Evolutionary conservation across 1,140 invertebrate genomes (phyloP), one percentile per base, ranked within the genome.

Genomic region (Lysiphlebus fabarum): DNA sequence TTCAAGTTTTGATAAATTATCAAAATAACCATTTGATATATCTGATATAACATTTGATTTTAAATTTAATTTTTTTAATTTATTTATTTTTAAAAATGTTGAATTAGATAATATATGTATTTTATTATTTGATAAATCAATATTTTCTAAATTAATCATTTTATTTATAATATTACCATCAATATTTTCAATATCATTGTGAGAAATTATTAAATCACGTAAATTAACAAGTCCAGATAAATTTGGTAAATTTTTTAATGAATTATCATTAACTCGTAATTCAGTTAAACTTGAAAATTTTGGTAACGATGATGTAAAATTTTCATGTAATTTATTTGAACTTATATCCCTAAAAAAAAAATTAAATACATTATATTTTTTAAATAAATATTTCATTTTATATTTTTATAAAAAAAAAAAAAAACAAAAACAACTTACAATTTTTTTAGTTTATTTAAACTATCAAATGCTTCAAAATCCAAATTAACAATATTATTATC

Each of bases 41-140:
- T 76, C 72, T 56, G 79, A 78, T 58, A 95, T 87, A 56, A 84
- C 82, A 80, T 94, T 95, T 65, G 80, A 85, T 70, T 89, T 92
- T 62, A 95, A 76, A 74, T 89, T 87, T 68, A 84, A 69, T 61
- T 74, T 75, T 33, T 64, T 70, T 38, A 83, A 65, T 41, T 66
- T 71, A 67, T 79, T 81, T 5, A 73, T 68, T 33, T 58, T 62
- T 34, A 80, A 71, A 68, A 87, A 82, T 37, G 77, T 78, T 42
- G 78, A 79, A 9, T 77, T 64, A 56, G 73, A 71, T 43, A 90
- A 76, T 42, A 75, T 74, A 41, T 75, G 78, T 59, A 91, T 82
- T 62, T 79, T 77, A 74, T 91, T 91, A 62, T 79, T 80, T 63
- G 82, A 83, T 41, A 91, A 67, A 72, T 86, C 81, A 33, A 91